Evolutionary conservation across 1,140 invertebrate species (phyloP), one percentile per base, ranked within the genome.

Genomic region (Sweltsa coloradensis): DNA sequence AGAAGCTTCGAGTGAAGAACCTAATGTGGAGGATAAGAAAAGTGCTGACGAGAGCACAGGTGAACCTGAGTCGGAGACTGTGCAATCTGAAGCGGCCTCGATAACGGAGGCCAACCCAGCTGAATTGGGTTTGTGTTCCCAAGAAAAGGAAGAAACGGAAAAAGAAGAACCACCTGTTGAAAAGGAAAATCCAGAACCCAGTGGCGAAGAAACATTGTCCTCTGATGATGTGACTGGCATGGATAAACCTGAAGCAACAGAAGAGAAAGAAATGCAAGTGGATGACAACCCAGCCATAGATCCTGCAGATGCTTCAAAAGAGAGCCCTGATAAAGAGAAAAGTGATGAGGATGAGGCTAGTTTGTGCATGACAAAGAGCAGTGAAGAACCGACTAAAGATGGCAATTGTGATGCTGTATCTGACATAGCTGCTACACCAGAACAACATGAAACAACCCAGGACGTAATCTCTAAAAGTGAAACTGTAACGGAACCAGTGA

Each of bases 141-240:
- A 57, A 27, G 36, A 54, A 39, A 55, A 57, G 55, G 53, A 55
- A 51, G 53, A 63, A 56, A 40, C 34, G 25, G 55, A 61, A 47
- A 44, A 49, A 6, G 34, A 51, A 49, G 25, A 39, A 24, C 34
- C 16, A 29, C 22, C 14, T 16, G 25, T 47, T 44, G 31, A 57
- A 26, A 54, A 59, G 41, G 47, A 53, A 44, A 51, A 54, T 37
- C 46, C 42, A 22, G 41, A 48, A 31, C n/a, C 29, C n/a, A 31
- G 9, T 31, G 14, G 40, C 44, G 40, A 55, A 45, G 53, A 59
- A 44, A 52, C 55, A 50, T 21, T 41, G 13, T 21, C 57, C 48
- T 50, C 41, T 41, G 49, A 54, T 23, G 49, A 46, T 23, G 34
- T 3, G 18, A 49, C 45, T 42, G 25, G 21, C 16, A 19, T 37